These are phyloP conservation scores for Epistrophella euchroma DNA, from an alignment of 2,888 invertebrate species.

Conservation along the genomic window DNA sequence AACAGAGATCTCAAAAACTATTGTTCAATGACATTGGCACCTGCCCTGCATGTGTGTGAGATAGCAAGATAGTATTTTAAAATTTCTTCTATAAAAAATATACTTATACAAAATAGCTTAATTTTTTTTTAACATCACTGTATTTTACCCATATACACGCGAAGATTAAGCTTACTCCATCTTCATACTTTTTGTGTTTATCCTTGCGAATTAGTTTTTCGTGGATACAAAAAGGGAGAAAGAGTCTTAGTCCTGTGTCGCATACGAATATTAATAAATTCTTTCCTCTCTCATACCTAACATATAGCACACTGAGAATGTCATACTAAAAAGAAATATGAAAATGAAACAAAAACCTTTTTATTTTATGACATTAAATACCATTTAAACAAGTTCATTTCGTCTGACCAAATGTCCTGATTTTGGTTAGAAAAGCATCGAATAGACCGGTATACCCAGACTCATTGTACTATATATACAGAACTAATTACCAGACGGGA, in stretches of 20 bases:
- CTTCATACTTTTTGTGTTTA: conserved; percentile 60
- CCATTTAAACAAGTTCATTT: conserved; percentile 59
- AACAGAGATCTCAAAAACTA: too few relatives aligned
- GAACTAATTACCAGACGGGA: conserved; percentile 56
- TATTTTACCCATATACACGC: conserved; percentile 40
- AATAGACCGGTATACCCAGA: not conserved
- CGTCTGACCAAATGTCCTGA: conserved; percentile 56
- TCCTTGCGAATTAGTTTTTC: conserved; percentile 66
- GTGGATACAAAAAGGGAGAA: not conserved
- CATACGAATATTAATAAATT: conserved; percentile 66
- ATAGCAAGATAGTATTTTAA: too few relatives aligned
- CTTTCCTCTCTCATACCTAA: not conserved
- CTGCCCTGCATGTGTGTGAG: too few relatives aligned
- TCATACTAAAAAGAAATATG: conserved; percentile 21
- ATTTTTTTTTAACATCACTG: not conserved
- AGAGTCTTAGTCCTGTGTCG: not conserved
- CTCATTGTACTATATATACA: conserved; percentile 5
- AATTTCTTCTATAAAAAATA: too few relatives aligned
- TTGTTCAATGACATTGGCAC: too few relatives aligned
- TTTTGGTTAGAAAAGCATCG: conserved; percentile 8
- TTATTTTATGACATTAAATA: conserved; percentile 44
- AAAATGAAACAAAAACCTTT: conserved; percentile 33
- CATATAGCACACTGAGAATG: not conserved
- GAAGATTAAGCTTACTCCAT: conserved; percentile 53
- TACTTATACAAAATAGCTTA: not conserved